Base-by-base conservation (phyloP, 1,140 invertebrate genomes). In the Arion vulgaris region DNA sequence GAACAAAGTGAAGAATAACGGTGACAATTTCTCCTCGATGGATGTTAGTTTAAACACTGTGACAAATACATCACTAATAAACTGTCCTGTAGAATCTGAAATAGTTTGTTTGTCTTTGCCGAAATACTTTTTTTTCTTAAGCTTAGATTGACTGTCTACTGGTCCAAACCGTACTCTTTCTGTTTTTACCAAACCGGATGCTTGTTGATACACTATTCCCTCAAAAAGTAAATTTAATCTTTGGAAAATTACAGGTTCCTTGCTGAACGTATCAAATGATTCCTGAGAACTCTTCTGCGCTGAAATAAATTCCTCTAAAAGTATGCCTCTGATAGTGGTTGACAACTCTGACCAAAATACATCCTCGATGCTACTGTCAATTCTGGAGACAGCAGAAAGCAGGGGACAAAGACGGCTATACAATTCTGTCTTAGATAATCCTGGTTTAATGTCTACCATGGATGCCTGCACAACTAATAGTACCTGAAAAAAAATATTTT, bases 401-500 rank as follows among this genome's bases (percentile, higher is more conserved):
- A 89, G 75, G 32, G 49, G 69, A 57, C 84, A 88, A 32, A 90
- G 32, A 69, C 84, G 72, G 28, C 62, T 41, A 75, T 87, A 91
- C 4, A 92, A 62, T 0, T 86, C 81, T 0, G 89, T 87, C 49
- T 82, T 88, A 32, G 87, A 86, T 34, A 92, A 78, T 19, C 77
- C 68, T 17, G 87, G 84, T 28, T 85, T 86, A 26, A 32, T 73
- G 34, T 91, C 89, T 4, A 87, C 26, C 17, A 91, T 69, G 17
- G 90, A 90, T 13, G 88, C 85, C 77, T 88, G 74, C 17, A 91
- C 83, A 11, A 91, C 79, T 38, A 88, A 84, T 38, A 89, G 49
- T 5, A 91, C 51, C 91, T 91, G 81, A 53, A 82, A 53, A 49
- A 9, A 49, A 49, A 19, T n/a, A n/a, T n/a, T n/a, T n/a, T n/a